Evolutionary conservation across 2,888 invertebrate genomes (phyloP).

Genomic region (Pegoplata infirma): DNA sequence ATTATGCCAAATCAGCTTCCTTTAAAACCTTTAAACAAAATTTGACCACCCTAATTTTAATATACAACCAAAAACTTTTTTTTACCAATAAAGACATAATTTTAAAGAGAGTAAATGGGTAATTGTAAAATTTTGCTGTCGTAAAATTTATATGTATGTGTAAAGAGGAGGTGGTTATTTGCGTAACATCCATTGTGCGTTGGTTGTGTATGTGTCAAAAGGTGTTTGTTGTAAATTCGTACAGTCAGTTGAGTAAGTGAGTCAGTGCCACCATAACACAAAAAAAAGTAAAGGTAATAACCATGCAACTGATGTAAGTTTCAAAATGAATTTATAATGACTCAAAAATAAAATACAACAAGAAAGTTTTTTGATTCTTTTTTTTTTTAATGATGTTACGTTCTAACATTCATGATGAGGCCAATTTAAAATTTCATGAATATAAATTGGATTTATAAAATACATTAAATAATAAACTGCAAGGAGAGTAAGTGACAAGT

Average conservation of each 20-base stretch:
- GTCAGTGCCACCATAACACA: not conserved
- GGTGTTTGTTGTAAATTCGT: slow-evolving; percentile 4
- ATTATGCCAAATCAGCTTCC: no score
- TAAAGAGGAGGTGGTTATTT: no score
- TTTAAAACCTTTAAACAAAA: no score
- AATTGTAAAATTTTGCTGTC: not conserved
- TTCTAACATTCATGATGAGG: slow-evolving; percentile 58
- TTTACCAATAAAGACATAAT: not conserved
- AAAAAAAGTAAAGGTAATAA: slow-evolving; percentile 33
- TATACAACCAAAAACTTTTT: no score
- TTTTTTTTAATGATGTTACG: slow-evolving; percentile 39
- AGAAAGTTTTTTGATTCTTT: not conserved
- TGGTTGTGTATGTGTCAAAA: slow-evolving; percentile 11
- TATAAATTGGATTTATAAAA: slow-evolving; percentile 64
- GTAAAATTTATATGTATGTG: slow-evolving; percentile 4
- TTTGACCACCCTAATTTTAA: no score
- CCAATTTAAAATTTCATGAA: slow-evolving; percentile 66
- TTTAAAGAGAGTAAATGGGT: not conserved
- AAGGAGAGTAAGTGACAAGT: not conserved
- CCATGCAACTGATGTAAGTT: slow-evolving; percentile 49
- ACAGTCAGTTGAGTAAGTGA: no score
- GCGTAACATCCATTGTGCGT: not conserved
- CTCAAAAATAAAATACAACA: slow-evolving; percentile 40
- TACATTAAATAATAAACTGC: slow-evolving; percentile 41
- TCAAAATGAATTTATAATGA: slow-evolving; percentile 58